Conservation (phyloP, 1,140 invertebrate genomes). For the Sminthurides bifidus region DNA sequence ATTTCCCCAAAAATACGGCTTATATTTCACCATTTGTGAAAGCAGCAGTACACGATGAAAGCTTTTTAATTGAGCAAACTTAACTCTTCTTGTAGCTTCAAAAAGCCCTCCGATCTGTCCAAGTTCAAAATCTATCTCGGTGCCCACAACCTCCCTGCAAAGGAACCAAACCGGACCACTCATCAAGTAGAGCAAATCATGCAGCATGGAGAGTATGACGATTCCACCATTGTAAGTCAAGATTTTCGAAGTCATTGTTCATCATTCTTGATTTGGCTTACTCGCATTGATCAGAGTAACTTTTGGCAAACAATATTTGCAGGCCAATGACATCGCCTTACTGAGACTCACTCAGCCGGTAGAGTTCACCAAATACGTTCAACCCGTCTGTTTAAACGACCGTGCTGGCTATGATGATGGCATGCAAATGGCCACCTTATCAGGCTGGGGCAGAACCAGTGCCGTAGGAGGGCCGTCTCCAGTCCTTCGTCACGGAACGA, state of each 20-base stretch:
- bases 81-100: too few relatives aligned
- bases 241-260: not conserved
- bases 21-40: too few relatives aligned
- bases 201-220: conserved; percentile 37
- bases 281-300: too few relatives aligned
- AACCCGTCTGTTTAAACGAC: conserved; percentile 35
- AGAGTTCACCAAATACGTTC: conserved; percentile 33
- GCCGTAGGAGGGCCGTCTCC: not conserved
- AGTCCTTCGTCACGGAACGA: conserved; percentile 49
- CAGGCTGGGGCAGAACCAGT: conserved; percentile 18
- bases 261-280: not conserved
- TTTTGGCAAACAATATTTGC: not conserved
- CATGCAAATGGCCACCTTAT: conserved; percentile 4
- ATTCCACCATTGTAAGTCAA: not conserved
- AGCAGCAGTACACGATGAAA: too few relatives aligned
- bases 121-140: too few relatives aligned
- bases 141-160: too few relatives aligned
- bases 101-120: too few relatives aligned
- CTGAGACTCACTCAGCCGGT: conserved; percentile 34
- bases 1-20: too few relatives aligned
- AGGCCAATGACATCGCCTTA: conserved; percentile 36
- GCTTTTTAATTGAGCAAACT: too few relatives aligned
- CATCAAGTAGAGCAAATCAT: too few relatives aligned
- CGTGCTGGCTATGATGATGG: conserved; percentile 6
- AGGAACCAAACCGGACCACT: too few relatives aligned